Conservation (phyloP, 2,113 vertebrate genomes). For the Trichechus manatus region DNA sequence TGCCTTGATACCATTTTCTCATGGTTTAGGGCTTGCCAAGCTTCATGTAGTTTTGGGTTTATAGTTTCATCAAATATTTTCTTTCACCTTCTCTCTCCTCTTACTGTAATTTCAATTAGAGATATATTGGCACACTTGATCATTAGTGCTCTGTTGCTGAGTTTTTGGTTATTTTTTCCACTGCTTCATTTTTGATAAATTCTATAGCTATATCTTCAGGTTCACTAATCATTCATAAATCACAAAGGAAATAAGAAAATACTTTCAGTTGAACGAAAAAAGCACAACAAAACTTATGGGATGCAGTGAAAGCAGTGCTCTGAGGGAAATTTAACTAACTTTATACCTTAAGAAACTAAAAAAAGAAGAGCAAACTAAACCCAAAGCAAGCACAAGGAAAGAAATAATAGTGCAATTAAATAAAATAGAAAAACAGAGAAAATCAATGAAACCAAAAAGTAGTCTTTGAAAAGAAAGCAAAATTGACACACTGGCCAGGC, state of each 20-base stretch:
- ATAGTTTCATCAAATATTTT: neutral
- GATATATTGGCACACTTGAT: too few relatives aligned
- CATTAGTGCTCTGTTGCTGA: neutral
- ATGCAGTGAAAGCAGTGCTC: neutral
- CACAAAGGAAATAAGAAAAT: neutral
- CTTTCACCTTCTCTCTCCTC: too few relatives aligned
- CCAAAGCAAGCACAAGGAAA: neutral
- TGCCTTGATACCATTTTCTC: neutral
- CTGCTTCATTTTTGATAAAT: neutral
- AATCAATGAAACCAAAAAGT: neutral
- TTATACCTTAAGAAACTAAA: neutral
- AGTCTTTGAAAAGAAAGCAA: neutral
- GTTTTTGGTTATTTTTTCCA: neutral
- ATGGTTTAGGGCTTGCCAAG: neutral
- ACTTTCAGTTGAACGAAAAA: neutral
- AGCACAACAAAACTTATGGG: neutral
- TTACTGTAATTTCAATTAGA: too few relatives aligned
- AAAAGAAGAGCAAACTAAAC: neutral
- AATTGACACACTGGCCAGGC: neutral
- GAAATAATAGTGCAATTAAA: neutral
- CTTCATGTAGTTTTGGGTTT: neutral
- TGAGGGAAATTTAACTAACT: neutral
- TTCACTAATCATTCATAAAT: neutral
- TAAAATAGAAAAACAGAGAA: neutral
- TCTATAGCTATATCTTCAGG: neutral